phyloP scores from a whole-genome alignment of 2,797 vertebrate species.

The Molothrus ater region DNA sequence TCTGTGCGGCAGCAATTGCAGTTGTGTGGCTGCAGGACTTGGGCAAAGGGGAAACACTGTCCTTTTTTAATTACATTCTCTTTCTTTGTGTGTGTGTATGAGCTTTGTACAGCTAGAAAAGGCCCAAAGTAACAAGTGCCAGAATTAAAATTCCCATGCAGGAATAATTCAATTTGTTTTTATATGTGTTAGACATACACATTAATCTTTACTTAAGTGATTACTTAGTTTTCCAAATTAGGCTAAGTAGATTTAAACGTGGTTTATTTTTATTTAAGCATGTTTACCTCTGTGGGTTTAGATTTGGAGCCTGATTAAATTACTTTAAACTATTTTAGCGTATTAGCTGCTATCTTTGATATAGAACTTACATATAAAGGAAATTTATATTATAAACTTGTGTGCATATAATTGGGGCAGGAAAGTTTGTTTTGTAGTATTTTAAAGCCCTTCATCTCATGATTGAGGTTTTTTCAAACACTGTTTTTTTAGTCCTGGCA shows the following conservation, averaged over 20 bases:
- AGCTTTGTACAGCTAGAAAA: not conserved
- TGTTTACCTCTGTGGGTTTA: not conserved
- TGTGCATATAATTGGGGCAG: not conserved
- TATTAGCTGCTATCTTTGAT: not conserved
- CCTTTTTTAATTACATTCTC: not conserved
- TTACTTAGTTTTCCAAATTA: slow-evolving; percentile 11
- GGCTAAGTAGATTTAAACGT: not conserved
- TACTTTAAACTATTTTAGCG: not conserved
- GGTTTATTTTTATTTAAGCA: slow-evolving; percentile 4
- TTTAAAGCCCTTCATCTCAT: not conserved
- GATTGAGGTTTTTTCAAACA: not conserved
- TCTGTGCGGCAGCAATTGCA: not conserved
- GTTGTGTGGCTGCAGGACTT: not conserved
- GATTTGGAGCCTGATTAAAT: not conserved
- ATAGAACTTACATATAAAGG: not conserved
- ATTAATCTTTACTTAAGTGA: not conserved
- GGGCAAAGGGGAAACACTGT: not conserved
- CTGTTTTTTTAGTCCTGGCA: not conserved
- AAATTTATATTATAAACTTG: not conserved
- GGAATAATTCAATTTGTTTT: not conserved
- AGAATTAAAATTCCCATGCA: not conserved
- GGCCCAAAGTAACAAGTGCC: not conserved
- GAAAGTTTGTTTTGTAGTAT: not conserved
- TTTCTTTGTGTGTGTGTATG: not conserved
- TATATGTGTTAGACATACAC: not conserved